Evolutionary conservation across 2,888 invertebrate species (phyloP).

Genomic region (Lasioglossum vierecki): DNA sequence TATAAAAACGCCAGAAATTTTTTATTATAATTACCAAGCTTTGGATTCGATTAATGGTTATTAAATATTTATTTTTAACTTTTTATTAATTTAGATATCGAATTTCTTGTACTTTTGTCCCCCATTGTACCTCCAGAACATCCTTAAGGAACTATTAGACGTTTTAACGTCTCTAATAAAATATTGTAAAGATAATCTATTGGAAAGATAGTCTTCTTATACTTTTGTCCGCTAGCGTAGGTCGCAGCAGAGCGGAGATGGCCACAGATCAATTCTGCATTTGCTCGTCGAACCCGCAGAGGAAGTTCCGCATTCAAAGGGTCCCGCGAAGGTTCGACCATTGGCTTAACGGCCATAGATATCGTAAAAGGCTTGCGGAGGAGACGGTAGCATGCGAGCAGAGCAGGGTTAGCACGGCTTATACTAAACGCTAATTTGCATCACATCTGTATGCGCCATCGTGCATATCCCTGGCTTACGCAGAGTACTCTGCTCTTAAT

Average conservation of each 20-base stretch:
- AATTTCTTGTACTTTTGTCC: no score
- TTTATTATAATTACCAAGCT: no score
- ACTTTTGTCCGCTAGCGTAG: no score
- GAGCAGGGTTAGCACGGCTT: conserved; percentile 75
- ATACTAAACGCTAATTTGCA: conserved; percentile 82
- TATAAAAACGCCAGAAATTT: no score
- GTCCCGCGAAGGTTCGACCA: conserved; percentile 42
- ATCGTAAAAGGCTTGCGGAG: conserved; percentile 54
- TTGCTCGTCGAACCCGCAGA: neutral
- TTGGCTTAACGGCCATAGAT: conserved; percentile 59
- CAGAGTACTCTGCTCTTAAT: conserved; percentile 80
- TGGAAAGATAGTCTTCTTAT: no score
- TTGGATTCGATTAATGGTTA: no score
- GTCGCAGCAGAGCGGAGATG: neutral
- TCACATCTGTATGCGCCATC: conserved; percentile 82
- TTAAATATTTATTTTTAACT: no score
- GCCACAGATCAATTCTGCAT: conserved; percentile 20
- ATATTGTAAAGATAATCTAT: no score
- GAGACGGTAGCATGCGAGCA: conserved; percentile 32
- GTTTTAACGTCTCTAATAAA: no score
- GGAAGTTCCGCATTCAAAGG: conserved; percentile 35
- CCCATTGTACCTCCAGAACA: no score
- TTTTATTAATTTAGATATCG: no score
- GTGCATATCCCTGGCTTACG: conserved; percentile 79
- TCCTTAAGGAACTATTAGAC: no score